A percentile compares a stretch with the other conserved stretches of the same genome.
Evolutionary conservation across 2,888 invertebrate species (phyloP).

Genomic region (Luffia ferchaultella): DNA sequence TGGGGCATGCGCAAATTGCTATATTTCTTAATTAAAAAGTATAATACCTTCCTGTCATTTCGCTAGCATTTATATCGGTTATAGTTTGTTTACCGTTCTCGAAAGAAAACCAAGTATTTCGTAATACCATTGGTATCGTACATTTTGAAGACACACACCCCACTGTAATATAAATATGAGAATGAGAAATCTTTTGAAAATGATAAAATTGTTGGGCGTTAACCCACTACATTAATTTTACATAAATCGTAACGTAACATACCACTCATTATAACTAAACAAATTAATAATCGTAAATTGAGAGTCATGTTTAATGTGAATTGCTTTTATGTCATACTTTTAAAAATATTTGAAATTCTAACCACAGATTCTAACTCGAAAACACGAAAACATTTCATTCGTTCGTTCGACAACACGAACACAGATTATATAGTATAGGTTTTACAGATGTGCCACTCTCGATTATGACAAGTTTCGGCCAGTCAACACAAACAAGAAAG

Average conservation of each 20-base stretch:
- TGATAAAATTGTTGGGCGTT: conserved; percentile 36
- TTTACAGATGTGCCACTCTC: too few species aligned
- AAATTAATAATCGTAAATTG: neutral
- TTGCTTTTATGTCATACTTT: neutral
- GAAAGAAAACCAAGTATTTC: conserved; percentile 92
- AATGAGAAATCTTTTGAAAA: conserved; percentile 11
- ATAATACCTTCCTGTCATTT: conserved; percentile 75
- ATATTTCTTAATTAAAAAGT: too few species aligned
- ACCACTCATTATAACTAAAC: neutral
- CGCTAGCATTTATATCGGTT: conserved; percentile 82
- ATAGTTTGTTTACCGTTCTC: conserved; percentile 85
- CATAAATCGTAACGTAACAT: neutral
- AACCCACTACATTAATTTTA: conserved; percentile 20
- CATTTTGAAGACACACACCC: conserved; percentile 57
- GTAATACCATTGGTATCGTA: conserved; percentile 78
- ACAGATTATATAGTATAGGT: too few species aligned
- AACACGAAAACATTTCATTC: too few species aligned
- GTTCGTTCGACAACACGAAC: too few species aligned
- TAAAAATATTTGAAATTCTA: neutral
- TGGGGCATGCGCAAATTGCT: too few species aligned
- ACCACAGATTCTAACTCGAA: too few species aligned
- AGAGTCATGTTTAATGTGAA: neutral
- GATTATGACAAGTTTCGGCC: too few species aligned
- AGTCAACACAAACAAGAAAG: too few species aligned
- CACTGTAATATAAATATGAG: conserved; percentile 31